A percentile compares a stretch with the other conserved stretches of the same genome.
phyloP scores from a whole-genome alignment of 2,113 vertebrate species.

The Nymphicus hollandicus region DNA sequence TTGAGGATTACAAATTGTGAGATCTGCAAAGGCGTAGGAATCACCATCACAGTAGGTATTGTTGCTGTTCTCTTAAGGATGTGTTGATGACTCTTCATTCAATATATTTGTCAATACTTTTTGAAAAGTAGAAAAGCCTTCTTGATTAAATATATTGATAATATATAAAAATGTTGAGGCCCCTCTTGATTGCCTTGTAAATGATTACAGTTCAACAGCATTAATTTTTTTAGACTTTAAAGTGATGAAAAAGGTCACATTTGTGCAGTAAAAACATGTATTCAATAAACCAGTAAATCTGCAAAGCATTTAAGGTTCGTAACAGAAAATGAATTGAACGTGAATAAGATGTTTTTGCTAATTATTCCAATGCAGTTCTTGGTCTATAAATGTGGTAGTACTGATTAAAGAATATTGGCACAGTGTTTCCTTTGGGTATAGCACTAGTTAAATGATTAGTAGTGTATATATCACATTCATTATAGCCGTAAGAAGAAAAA shows the following conservation, averaged over 20 bases:
- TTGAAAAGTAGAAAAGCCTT: neutral
- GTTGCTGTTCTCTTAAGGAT: neutral
- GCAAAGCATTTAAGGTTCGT: conserved; percentile 1
- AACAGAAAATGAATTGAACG: neutral
- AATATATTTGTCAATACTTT: neutral
- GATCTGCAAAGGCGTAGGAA: neutral
- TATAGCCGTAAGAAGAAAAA: conserved; percentile 9
- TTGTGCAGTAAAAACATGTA: neutral
- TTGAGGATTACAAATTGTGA: neutral
- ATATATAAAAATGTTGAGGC: neutral
- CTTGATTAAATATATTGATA: neutral
- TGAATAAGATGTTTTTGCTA: neutral
- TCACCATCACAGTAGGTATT: neutral
- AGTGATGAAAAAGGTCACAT: neutral
- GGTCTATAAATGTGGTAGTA: neutral
- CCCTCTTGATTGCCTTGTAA: neutral
- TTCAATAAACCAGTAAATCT: conserved; percentile 16
- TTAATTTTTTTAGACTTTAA: neutral
- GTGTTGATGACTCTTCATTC: neutral
- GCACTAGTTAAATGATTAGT: neutral
- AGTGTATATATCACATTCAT: neutral
- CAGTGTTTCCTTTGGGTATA: neutral
- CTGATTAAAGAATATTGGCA: neutral
- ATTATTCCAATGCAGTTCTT: conserved; percentile 14
- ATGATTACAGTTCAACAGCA: neutral